Percentiles rank a stretch among this genome's conserved stretches.
Conservation (phyloP, 2,797 vertebrate species). For the Brachyalestes nurse region DNA sequence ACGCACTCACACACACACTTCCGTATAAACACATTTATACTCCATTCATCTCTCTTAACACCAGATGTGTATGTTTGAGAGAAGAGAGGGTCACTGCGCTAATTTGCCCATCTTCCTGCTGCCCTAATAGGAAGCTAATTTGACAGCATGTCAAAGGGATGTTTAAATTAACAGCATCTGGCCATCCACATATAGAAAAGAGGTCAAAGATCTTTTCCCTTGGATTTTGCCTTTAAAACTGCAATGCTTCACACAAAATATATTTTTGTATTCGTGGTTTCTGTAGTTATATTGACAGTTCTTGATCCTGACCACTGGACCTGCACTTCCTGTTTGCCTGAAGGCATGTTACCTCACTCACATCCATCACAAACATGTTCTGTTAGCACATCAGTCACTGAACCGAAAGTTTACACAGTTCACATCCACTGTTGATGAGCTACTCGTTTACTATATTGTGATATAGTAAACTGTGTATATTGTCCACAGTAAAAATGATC, state of each 20-base stretch:
- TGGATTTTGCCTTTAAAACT: slow-evolving; percentile 21
- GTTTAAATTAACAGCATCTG: slow-evolving; percentile 46
- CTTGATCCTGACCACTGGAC: slow-evolving; percentile 36
- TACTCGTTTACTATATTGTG: not conserved
- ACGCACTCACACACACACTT: slow-evolving; percentile 12
- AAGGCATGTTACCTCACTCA: slow-evolving; percentile 39
- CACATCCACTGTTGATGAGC: not conserved
- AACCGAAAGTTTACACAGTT: slow-evolving; percentile 3
- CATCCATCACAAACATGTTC: slow-evolving; percentile 46
- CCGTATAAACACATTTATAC: slow-evolving; percentile 28
- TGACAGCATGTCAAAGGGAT: slow-evolving; percentile 45
- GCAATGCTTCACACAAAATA: not conserved
- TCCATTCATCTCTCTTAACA: slow-evolving; percentile 34
- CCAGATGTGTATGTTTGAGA: slow-evolving; percentile 41
- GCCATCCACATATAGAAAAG: slow-evolving; percentile 13
- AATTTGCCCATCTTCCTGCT: slow-evolving; percentile 38
- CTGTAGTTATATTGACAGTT: slow-evolving; percentile 32
- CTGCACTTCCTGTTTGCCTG: slow-evolving; percentile 41
- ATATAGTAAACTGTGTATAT: not conserved
- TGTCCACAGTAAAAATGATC: too few species aligned
- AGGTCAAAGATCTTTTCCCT: slow-evolving; percentile 38
- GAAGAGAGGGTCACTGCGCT: slow-evolving; percentile 32
- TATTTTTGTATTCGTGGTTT: not conserved
- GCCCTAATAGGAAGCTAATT: slow-evolving; percentile 19
- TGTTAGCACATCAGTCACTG: slow-evolving; percentile 31